Evolutionary conservation across 1,140 invertebrate species (phyloP), one percentile per base, ranked within the genome.

Genomic region (Bemisia tabaci): DNA sequence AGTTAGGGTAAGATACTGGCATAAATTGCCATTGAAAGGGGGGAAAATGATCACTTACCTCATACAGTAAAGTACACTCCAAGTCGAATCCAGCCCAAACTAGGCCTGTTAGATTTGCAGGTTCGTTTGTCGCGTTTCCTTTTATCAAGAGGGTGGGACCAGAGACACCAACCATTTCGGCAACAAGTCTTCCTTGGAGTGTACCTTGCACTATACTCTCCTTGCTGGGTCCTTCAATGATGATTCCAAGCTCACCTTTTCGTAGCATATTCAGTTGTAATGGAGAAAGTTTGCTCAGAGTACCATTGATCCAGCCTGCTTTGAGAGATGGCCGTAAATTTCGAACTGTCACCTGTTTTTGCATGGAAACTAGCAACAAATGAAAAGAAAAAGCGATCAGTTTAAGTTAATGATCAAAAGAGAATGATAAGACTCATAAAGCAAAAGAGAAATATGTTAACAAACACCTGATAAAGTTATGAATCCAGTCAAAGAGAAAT

Each of bases 41-140:
- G n/a, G n/a, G n/a, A n/a, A n/a, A n/a, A n/a, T n/a, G n/a, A n/a
- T n/a, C 59, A 63, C 73, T 79, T 24, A 94, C 82, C 75, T 94
- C 91, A 72, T 92, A 95, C 73, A 92, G 88, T 1, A 94, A 76
- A 70, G 85, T 85, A 75, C 92, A 95, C 48, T 92, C 84, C 1
- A 82, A 80, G 73, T 94, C 91, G 2, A 95, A 84, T 1, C 85
- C 83, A 39, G 89, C 77, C 91, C 91, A 95, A 17, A 87, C 85
- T 33, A 92, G 79, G 22, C 88, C 91, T 21, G 86, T 84, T 2
- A 83, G 75, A 2, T 80, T 63, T 22, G 65, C 62, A 60, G 1
- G 77, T 76, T 21, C 76, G 17, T 48, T 48, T 74, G 24, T 82
- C 81, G 69, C 70, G 9, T 66, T 70, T 22, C 63, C 65, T 2